Percentiles rank a stretch among this genome's conserved stretches.
These are phyloP conservation scores for Anoura caudifer DNA, from an alignment of 2,113 vertebrate genomes.

Conservation along the genomic window DNA sequence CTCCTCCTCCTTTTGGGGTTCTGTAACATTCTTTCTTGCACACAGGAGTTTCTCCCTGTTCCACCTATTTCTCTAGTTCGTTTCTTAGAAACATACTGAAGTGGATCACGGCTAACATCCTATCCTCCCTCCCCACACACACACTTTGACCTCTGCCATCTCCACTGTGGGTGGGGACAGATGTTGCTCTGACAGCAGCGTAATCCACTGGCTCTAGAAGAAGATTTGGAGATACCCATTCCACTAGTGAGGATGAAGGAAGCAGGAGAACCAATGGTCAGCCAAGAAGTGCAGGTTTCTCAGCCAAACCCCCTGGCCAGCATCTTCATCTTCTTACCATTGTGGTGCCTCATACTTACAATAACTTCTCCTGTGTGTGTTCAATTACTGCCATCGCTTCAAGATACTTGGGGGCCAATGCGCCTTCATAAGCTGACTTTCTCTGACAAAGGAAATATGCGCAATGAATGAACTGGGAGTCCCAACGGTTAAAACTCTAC, in stretches of 20 bases:
- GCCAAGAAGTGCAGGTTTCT: neutral
- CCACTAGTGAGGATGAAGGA: neutral
- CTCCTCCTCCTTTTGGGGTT: neutral
- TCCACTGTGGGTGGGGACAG: neutral
- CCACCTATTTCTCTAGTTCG: neutral
- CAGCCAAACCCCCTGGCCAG: neutral
- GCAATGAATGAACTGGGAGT: neutral
- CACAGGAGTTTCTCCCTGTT: neutral
- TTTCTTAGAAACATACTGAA: neutral
- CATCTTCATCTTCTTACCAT: neutral
- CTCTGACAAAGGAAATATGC: slow-evolving; percentile 77
- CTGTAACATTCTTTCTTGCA: neutral
- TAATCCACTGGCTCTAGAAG: neutral
- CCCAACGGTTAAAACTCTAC: neutral
- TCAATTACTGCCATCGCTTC: slow-evolving; percentile 79
- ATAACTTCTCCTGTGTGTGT: slow-evolving; percentile 82
- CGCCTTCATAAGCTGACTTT: slow-evolving; percentile 70
- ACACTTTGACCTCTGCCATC: neutral
- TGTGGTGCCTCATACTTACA: slow-evolving; percentile 77
- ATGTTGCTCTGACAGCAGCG: neutral
- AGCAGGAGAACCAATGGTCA: neutral
- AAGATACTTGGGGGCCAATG: slow-evolving; percentile 78
- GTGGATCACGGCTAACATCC: neutral
- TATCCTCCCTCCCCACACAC: fast-evolving
- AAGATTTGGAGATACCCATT: neutral